These are phyloP conservation scores for Gryllus bimaculatus DNA, from an alignment of 1,140 invertebrate genomes.

Conservation along the genomic window DNA sequence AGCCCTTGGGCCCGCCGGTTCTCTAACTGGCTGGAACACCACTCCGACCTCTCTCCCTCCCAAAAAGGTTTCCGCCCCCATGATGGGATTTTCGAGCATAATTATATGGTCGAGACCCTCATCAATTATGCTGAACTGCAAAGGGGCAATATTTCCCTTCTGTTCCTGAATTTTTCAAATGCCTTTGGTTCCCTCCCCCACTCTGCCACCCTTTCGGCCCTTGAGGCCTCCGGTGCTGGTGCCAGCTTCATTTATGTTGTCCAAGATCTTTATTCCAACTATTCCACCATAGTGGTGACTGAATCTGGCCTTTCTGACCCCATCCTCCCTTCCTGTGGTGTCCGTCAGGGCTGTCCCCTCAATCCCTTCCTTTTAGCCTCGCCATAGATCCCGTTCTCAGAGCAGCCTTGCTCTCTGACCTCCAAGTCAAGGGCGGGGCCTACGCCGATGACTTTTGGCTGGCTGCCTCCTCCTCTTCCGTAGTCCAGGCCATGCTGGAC, in stretches of 20 bases:
- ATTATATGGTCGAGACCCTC: too few relatives aligned
- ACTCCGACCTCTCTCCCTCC: neutral
- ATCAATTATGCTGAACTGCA: too few relatives aligned
- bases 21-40: slow-evolving; percentile 9
- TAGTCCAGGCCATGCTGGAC: too few relatives aligned
- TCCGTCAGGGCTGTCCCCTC: slow-evolving; percentile 16
- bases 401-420: too few relatives aligned
- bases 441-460: too few relatives aligned
- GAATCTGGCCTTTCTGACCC: neutral
- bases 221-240: neutral
- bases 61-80: too few relatives aligned
- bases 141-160: slow-evolving; percentile 10
- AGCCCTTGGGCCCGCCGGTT: slow-evolving; percentile 24
- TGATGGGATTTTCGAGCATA: too few relatives aligned
- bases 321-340: too few relatives aligned
- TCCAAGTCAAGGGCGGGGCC: too few relatives aligned
- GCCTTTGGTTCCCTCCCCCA: slow-evolving; percentile 8
- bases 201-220: neutral
- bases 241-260: neutral
- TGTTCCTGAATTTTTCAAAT: slow-evolving; percentile 2
- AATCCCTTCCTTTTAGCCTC: too few relatives aligned
- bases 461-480: too few relatives aligned
- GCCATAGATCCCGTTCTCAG: too few relatives aligned
- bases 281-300: neutral
- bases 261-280: neutral